Base-by-base conservation (phyloP, 2,113 vertebrate species). In the Mixornis gularis region DNA sequence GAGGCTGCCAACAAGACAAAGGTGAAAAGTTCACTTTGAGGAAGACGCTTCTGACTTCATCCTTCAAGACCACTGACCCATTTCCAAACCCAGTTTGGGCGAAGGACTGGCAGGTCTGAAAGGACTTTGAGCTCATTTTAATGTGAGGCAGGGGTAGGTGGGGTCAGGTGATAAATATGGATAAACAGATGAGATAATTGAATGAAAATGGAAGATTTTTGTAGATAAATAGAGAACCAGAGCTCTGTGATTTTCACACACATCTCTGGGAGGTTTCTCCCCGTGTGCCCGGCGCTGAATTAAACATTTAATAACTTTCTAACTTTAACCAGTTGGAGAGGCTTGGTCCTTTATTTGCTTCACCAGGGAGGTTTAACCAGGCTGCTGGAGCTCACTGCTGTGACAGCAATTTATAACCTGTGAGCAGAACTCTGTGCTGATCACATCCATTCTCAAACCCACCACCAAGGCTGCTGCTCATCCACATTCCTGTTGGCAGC, bases 381-480 rank as follows among this genome's bases (percentile, higher is more conserved):
- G 80, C 49, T 41, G 8, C 90, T 48, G 89, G 62, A 79, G 8
- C 71, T 90, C 40, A 53, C 56, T 24, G 26, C 82, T n/a, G 86
- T 84, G 89, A 62, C 92, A 95, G 89, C 89, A 65, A 79, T 93
- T 95, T 58, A 32, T 81, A 36, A 82, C 78, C 80, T 92, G 91
- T 77, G 96, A 94, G 20, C 64, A 40, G 92, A 92, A 10, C 59
- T 5, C 77, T 25, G 44, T 9, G 60, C 92, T 90, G 91, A 58
- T 76, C 19, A 29, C 40, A 92, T 89, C 43, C 91, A 87, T 92
- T 62, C 83, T 76, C 84, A 62, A 63, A 63, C 38, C 83, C n/a
- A 17, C 82, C 92, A 83, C 82, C 85, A 70, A 51, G 82, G 68
- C 92, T 92, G 93, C 87, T 85, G 69, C 19, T 83, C 93, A 85